A percentile compares a stretch with the other conserved stretches of the same genome.
phyloP scores from a whole-genome alignment of 1,140 invertebrate genomes.

The Carcinoscorpius rotundicauda region DNA sequence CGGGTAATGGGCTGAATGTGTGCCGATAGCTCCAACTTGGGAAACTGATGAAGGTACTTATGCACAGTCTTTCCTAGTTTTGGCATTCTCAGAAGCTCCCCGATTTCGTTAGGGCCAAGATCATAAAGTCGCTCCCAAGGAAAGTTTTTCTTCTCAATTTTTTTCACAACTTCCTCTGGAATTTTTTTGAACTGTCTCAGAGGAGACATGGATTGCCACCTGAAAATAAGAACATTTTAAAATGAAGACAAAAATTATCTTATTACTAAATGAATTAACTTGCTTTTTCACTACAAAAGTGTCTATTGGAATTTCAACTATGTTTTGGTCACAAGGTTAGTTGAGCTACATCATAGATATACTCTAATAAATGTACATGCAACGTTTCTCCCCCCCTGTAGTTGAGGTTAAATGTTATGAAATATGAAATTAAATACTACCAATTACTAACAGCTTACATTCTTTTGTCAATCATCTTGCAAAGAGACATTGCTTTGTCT shows the following conservation, averaged over 20 bases:
- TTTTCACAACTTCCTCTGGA: constrained; percentile 94
- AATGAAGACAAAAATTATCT: no score
- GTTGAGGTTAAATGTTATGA: no score
- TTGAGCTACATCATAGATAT: no score
- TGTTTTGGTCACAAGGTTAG: no score
- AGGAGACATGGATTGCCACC: constrained; percentile 98
- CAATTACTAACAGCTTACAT: constrained; percentile 45
- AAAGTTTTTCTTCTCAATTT: constrained; percentile 96
- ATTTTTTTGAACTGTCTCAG: constrained; percentile 95
- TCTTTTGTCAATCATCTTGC: constrained; percentile 96
- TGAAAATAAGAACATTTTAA: no score
- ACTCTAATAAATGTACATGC: no score
- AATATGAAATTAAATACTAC: no score
- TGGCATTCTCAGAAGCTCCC: constrained; percentile 87
- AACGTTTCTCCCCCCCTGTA: no score
- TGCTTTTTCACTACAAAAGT: no score
- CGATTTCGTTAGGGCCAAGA: constrained; percentile 92
- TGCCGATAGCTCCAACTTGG: constrained; percentile 84
- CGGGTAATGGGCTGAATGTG: constrained; percentile 97
- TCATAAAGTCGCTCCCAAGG: constrained; percentile 91
- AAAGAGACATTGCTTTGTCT: constrained; percentile 87
- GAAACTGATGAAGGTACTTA: constrained; percentile 96
- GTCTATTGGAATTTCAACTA: no score
- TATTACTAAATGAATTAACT: no score
- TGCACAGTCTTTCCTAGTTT: constrained; percentile 96